phyloP scores from a whole-genome alignment of 2,113 vertebrate species.

The Podilymbus podiceps region DNA sequence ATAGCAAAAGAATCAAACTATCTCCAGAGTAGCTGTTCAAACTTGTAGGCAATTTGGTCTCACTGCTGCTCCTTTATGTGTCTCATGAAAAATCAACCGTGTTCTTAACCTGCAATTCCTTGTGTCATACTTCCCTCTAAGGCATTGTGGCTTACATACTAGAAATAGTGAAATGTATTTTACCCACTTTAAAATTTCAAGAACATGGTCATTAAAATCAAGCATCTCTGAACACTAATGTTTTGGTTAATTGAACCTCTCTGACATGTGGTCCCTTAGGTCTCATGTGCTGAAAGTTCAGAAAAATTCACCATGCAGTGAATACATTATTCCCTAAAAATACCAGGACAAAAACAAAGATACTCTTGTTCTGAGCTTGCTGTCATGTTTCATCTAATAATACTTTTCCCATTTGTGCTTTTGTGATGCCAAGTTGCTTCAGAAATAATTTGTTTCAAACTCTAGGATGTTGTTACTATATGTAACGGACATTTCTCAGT shows the following conservation, averaged over 20 bases:
- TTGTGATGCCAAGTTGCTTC: background rate
- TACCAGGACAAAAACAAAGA: background rate
- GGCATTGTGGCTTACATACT: background rate
- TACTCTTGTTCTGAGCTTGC: background rate
- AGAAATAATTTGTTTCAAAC: constrained; percentile 25
- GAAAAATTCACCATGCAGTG: background rate
- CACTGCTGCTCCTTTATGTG: background rate
- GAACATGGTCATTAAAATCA: constrained; percentile 3
- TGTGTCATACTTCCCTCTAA: background rate
- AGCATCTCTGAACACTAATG: background rate
- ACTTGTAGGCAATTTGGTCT: background rate
- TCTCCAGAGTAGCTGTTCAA: background rate
- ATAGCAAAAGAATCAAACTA: background rate
- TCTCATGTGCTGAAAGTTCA: background rate
- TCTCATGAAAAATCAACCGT: background rate
- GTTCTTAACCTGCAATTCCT: background rate
- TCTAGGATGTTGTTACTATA: background rate
- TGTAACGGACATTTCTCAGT: background rate
- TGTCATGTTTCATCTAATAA: constrained; percentile 2
- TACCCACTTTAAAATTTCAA: constrained; percentile 11
- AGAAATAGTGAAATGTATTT: background rate
- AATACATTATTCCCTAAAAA: background rate
- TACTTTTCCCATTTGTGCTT: background rate
- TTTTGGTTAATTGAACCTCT: constrained; percentile 46
- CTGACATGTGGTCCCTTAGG: background rate